phyloP scores from a whole-genome alignment of 2,888 invertebrate genomes.

The Herminia tarsipennalis region DNA sequence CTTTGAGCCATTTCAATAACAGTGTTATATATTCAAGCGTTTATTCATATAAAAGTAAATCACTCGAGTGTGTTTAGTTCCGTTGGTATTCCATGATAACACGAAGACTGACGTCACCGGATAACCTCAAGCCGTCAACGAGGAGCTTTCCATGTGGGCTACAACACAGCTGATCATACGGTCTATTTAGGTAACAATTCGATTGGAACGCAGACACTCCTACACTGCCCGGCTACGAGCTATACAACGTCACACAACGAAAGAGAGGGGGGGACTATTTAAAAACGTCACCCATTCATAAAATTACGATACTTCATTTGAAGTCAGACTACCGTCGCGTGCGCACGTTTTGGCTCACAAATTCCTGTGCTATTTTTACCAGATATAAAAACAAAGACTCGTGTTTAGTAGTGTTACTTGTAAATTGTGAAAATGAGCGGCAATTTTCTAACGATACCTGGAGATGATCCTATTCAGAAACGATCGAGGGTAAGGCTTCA shows the following conservation, averaged over 20 bases:
- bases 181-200: slow-evolving; percentile 65
- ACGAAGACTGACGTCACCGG: slow-evolving; percentile 16
- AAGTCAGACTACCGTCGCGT: slow-evolving; percentile 63
- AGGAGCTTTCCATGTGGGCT: slow-evolving; percentile 42
- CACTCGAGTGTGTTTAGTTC: slow-evolving; percentile 4
- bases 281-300: slow-evolving; percentile 84
- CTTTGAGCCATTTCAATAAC: slow-evolving; percentile 29
- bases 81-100: slow-evolving; percentile 11
- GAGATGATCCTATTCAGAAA: slow-evolving; percentile 71
- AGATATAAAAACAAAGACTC: slow-evolving; percentile 49
- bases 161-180: slow-evolving; percentile 56
- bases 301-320: slow-evolving; percentile 66
- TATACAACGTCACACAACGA: slow-evolving; percentile 58
- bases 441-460: slow-evolving; percentile 79
- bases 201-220: slow-evolving; percentile 70
- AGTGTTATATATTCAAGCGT: slow-evolving; percentile 18
- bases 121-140: slow-evolving; percentile 5
- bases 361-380: slow-evolving; percentile 49
- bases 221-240: slow-evolving; percentile 47
- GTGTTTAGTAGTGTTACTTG: slow-evolving; percentile 49
- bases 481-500: slow-evolving; percentile 75
- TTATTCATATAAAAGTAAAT: slow-evolving; percentile 15
- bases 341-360: slow-evolving; percentile 60
- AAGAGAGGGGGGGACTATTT: slow-evolving; percentile 61
- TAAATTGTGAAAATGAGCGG: slow-evolving; percentile 76